Evolutionary conservation across 1,140 invertebrate genomes (phyloP), one percentile per base, ranked within the genome.

Genomic region (Anastatus disparis): DNA sequence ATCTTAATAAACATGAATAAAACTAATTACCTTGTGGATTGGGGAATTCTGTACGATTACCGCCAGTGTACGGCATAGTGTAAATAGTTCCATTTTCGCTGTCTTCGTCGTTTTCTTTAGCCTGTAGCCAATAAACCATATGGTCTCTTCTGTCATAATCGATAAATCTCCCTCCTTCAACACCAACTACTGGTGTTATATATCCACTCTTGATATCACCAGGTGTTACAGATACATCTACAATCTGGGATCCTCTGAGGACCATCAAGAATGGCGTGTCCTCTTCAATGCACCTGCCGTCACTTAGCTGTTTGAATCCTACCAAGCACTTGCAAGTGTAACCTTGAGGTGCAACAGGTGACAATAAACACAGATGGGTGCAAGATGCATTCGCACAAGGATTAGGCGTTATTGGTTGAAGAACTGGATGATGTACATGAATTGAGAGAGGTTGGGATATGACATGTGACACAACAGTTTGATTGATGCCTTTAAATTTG

Each of bases 391-490:
- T 89, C 50, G 83, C 85, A 81, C 97, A 99, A 0, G 96, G 95
- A 83, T 97, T 98, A 0, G 87, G 80, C 20, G 89, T 89, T n/a
- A 90, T 87, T 0, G 96, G 97, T 81, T 99, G 97, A n/a, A 98
- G 83, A 0, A 94, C 92, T 1, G 95, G 93, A 85, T 99, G 97
- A 78, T 97, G 93, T 0, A 97, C 95, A 78, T 97, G 95, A 55
- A 98, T 96, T 3, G 95, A 96, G 2, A 98, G 86, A 0, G 97
- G 96, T 85, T 98, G 96, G 3, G 94, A 96, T 56, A 98, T 97
- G 35, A 97, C 84, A 84, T 98, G 96, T 0, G 95, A 96, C 2
- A 97, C 94, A 1, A 98, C 95, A 0, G 93, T 94, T 80, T 97
- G 95, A 84, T 98, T 97, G 13, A 89, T 87, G 3, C 96, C 97